Percentiles rank a stretch among this genome's conserved stretches.
Conservation (phyloP, 2,113 vertebrate species). For the Canis aureus region DNA sequence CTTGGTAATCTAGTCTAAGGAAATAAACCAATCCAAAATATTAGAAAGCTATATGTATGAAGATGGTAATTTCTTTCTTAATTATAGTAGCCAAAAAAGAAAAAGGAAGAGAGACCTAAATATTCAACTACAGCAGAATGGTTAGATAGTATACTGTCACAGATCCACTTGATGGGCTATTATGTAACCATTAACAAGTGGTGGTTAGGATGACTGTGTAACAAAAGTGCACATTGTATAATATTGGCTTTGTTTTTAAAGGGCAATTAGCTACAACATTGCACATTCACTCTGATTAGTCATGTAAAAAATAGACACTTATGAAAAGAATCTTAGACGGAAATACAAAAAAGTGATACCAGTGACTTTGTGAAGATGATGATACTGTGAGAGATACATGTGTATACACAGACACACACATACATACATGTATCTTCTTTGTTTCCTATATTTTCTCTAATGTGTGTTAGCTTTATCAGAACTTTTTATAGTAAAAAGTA, state of each 20-base stretch:
- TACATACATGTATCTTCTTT: neutral
- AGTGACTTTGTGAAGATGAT: neutral
- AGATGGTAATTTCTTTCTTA: neutral
- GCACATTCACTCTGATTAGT: neutral
- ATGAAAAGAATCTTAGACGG: conserved; percentile 8
- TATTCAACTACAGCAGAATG: neutral
- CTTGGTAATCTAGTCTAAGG: conserved; percentile 42
- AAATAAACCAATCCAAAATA: conserved; percentile 36
- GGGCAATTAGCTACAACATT: neutral
- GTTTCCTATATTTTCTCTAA: conserved; percentile 30
- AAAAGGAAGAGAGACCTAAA: neutral
- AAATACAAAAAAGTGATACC: conserved; percentile 9
- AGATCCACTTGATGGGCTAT: neutral
- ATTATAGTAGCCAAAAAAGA: neutral
- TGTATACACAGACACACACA: neutral
- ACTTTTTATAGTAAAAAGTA: conserved; percentile 40
- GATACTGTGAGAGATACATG: neutral
- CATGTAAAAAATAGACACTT: neutral
- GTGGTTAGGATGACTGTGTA: neutral
- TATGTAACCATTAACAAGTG: conserved; percentile 25
- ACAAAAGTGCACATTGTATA: neutral
- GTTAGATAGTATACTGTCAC: neutral
- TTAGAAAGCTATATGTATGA: neutral
- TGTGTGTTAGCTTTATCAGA: conserved; percentile 38
- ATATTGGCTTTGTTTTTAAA: conserved; percentile 51